Evolutionary conservation across 2,888 invertebrate species (phyloP), one percentile per base, ranked within the genome.

Genomic region (Antheraea assamensis): DNA sequence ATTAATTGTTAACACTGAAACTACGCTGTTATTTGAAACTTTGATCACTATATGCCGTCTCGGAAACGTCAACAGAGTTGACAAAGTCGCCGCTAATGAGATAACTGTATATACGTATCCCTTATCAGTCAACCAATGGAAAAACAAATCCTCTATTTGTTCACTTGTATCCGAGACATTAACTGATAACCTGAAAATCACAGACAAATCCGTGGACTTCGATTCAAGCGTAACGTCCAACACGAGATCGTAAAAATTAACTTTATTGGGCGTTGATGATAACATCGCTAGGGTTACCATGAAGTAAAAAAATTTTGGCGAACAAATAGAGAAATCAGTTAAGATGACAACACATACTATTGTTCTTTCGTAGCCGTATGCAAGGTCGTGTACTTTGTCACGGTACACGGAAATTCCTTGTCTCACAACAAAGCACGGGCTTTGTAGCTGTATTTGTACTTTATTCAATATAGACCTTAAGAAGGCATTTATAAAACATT

Each of bases 101-200:
- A 42, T 42, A 17, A 19, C 49, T 52, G 19, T 52, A 19, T 17
- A 52, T 52, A 52, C 19, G 5, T 21, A 52, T 15, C 19, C 61
- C 17, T 61, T 61, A 61, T 61, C 61, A 61, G 17, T 13, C 27
- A 2, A 61, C 15, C 27, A 17, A 13, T 27, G 61, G 3, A 61
- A 61, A 27, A 15, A 27, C 27, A 27, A 61, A 61, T 24, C 15
- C 61, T 61, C 24, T 61, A 27, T 61, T 61, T 61, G 15, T 27
- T 27, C 61, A 61, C 24, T 13, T 61, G 4, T 61, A 61, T 61
- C 61, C 13, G 61, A 61, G 10, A 61, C 8, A 15, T 15, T 13
- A 27, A 61, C 24, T 61, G 61, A 61, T 61, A 61, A 61, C 24
- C 61, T 27, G 27, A 61, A 61, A 61, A 61, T 61, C 61, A 61